Percentiles rank a stretch among this genome's conserved stretches.
These are phyloP conservation scores for Argyra leucocephala DNA, from an alignment of 2,888 invertebrate species.

Conservation along the genomic window DNA sequence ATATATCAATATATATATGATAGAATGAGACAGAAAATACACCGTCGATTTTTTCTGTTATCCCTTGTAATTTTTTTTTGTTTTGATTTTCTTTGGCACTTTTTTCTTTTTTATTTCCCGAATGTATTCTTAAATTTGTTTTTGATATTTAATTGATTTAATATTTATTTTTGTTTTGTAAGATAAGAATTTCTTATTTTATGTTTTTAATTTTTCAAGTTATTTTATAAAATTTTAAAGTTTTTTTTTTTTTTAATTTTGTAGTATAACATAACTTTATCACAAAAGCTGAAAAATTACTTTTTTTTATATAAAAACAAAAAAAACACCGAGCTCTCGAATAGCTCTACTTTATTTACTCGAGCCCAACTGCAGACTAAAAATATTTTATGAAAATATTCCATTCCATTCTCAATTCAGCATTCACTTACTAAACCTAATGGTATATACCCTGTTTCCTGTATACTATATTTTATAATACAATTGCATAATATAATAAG, in stretches of 20 bases:
- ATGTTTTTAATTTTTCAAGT: background rate
- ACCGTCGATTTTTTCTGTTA: background rate
- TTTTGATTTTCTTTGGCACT: background rate
- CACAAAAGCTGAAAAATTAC: background rate
- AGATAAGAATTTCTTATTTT: background rate
- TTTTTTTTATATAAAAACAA: background rate
- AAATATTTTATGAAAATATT: background rate
- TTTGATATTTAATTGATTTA: no score
- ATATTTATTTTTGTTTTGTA: background rate
- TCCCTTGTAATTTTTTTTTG: background rate
- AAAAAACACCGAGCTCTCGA: background rate
- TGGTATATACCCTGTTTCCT: background rate
- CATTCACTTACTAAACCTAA: background rate
- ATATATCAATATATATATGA: background rate
- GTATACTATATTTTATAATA: no score
- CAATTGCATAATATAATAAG: no score
- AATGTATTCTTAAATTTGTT: background rate
- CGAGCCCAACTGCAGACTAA: slow-evolving; percentile 6
- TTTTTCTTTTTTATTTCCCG: background rate
- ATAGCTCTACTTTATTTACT: background rate
- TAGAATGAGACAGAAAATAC: background rate
- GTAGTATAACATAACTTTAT: background rate
- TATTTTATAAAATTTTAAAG: background rate
- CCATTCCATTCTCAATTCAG: background rate
- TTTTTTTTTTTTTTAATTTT: background rate